These are phyloP conservation scores for Pristionchus arcanus DNA, from an alignment of 2,888 invertebrate genomes.

Conservation along the genomic window DNA sequence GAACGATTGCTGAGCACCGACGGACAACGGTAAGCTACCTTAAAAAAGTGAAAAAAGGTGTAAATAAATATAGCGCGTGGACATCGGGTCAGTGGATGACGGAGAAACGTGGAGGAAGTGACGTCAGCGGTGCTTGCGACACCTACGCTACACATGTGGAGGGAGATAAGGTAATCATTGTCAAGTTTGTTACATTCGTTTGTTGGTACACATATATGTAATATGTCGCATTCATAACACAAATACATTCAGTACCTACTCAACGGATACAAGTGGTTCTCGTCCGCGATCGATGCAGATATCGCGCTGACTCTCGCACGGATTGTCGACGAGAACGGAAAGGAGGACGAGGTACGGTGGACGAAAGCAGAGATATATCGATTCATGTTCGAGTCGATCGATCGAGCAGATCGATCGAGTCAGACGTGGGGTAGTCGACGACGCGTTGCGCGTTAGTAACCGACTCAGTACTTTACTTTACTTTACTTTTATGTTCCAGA, in stretches of 20 bases:
- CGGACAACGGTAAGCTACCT: neutral
- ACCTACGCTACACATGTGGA: slow-evolving; percentile 69
- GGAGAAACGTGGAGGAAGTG: slow-evolving; percentile 83
- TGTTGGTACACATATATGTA: too few species aligned
- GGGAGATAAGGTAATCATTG: slow-evolving; percentile 65
- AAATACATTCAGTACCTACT: slow-evolving; percentile 77
- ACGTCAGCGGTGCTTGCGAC: slow-evolving; percentile 81
- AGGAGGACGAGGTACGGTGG: slow-evolving; percentile 79
- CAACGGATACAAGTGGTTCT: slow-evolving; percentile 84
- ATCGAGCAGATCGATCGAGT: too few species aligned
- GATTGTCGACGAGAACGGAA: slow-evolving; percentile 80
- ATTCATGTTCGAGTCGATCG: too few species aligned
- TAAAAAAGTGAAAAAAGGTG: slow-evolving; percentile 75
- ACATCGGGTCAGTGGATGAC: slow-evolving; percentile 85
- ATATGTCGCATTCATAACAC: too few species aligned
- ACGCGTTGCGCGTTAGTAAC: too few species aligned
- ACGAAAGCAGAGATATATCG: slow-evolving; percentile 53
- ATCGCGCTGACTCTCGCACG: slow-evolving; percentile 83
- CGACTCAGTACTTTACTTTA: too few species aligned
- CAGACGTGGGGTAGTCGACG: too few species aligned
- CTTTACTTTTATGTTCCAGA: too few species aligned
- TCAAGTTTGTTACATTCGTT: too few species aligned
- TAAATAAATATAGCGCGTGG: slow-evolving; percentile 78
- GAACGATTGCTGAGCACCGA: slow-evolving; percentile 46
- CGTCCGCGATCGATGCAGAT: slow-evolving; percentile 83